Conservation (phyloP, 2,888 invertebrate genomes). For the Phyllotreta striolata region DNA sequence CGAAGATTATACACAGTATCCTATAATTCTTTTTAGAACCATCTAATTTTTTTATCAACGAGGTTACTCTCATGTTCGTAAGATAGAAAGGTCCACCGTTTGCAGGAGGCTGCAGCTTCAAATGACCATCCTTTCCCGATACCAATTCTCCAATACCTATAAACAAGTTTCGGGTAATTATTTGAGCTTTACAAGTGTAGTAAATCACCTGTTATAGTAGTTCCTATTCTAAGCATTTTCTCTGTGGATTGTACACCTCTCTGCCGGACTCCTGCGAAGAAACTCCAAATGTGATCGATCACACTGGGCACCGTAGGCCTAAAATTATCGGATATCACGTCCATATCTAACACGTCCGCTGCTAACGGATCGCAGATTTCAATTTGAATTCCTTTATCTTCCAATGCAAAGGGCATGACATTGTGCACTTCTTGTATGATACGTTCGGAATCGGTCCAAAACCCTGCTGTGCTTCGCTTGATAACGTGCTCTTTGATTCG, state of each 20-base stretch:
- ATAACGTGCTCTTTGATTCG: slow-evolving; percentile 84
- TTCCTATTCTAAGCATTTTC: slow-evolving; percentile 83
- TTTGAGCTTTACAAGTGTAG: background rate
- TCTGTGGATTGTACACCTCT: slow-evolving; percentile 88
- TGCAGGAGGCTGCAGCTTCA: slow-evolving; percentile 77
- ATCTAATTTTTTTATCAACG: slow-evolving; percentile 76
- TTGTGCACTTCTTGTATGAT: slow-evolving; percentile 82
- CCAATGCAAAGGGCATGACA: slow-evolving; percentile 80
- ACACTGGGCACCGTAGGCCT: slow-evolving; percentile 79
- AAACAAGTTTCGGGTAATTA: background rate
- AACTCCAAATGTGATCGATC: slow-evolving; percentile 84
- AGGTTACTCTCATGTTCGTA: slow-evolving; percentile 79
- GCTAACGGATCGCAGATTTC: slow-evolving; percentile 80
- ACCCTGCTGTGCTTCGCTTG: slow-evolving; percentile 83
- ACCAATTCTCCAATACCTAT: slow-evolving; percentile 77
- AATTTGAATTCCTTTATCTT: slow-evolving; percentile 68
- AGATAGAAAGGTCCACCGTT: slow-evolving; percentile 78
- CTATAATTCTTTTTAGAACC: slow-evolving; percentile 74
- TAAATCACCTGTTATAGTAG: slow-evolving; percentile 73
- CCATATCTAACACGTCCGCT: slow-evolving; percentile 80
- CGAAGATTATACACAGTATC: slow-evolving; percentile 65
- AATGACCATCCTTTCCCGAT: slow-evolving; percentile 66
- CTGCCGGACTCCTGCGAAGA: slow-evolving; percentile 83
- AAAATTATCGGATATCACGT: slow-evolving; percentile 83
- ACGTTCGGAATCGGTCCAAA: slow-evolving; percentile 84